Percentiles rank a stretch among this genome's conserved stretches.
These are phyloP conservation scores for Chondrosia reniformis DNA, from an alignment of 37 sponge, comb jelly and placozoan species.

Conservation along the genomic window DNA sequence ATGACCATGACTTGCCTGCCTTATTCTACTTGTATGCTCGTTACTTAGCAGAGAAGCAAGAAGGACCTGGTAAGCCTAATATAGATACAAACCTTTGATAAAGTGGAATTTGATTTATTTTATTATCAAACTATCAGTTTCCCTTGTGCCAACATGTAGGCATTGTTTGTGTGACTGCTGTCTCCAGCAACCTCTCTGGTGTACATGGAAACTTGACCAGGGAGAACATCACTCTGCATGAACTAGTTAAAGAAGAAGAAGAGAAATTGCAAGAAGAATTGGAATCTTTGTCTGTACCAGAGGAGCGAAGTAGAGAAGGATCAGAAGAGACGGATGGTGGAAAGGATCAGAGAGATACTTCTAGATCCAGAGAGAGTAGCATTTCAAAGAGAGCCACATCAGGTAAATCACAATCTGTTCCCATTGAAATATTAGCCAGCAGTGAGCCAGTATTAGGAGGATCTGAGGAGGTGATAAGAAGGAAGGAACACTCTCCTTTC, in stretches of 20 bases:
- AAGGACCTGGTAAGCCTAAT: conserved; percentile 18
- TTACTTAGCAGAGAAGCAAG: conserved; percentile 31
- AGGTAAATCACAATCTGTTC: too few species aligned
- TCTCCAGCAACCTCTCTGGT: conserved; percentile 38
- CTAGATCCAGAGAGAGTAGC: too few species aligned
- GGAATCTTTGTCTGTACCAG: background rate
- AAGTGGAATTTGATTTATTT: background rate
- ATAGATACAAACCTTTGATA: background rate
- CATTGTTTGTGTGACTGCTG: conserved; percentile 27
- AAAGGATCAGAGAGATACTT: too few species aligned
- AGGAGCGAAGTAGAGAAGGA: background rate
- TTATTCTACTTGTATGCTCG: conserved; percentile 64
- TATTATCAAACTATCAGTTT: background rate
- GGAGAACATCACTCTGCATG: conserved; percentile 56
- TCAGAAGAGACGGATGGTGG: background rate
- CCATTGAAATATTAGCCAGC: too few species aligned
- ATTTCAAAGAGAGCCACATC: too few species aligned
- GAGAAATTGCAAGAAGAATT: background rate
- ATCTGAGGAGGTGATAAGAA: too few species aligned
- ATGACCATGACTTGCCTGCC: conserved; percentile 65
- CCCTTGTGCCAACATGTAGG: conserved; percentile 1
- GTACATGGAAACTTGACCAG: conserved; percentile 54
- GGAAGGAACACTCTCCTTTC: too few species aligned
- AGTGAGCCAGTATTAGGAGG: too few species aligned
- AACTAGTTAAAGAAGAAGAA: conserved; percentile 51